These are phyloP conservation scores for Phyllotis vaccarum DNA, from an alignment of 2,797 vertebrate genomes.

Conservation along the genomic window DNA sequence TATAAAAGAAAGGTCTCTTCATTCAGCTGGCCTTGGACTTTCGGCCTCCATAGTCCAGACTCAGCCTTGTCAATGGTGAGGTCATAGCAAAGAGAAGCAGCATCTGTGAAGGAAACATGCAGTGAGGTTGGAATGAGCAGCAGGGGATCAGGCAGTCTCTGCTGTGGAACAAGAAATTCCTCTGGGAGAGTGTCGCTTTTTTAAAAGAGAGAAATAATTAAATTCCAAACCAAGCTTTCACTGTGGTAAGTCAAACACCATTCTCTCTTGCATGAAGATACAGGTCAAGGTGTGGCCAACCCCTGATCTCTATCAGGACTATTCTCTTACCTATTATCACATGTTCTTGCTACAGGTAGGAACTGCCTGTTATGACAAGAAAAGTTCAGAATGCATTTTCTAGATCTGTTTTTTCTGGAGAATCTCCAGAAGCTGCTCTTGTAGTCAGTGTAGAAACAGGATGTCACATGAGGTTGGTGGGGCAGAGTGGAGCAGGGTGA, in stretches of 20 bases:
- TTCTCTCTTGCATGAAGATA: not conserved
- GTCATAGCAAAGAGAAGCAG: not conserved
- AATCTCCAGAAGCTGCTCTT: not conserved
- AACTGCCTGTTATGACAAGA: fast-evolving
- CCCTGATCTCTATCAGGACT: not conserved
- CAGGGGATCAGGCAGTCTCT: fast-evolving
- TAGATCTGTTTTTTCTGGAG: too few relatives aligned
- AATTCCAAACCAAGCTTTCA: not conserved
- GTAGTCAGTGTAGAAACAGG: not conserved
- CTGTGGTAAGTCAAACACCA: not conserved
- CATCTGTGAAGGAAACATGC: not conserved
- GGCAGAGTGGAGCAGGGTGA: too few relatives aligned
- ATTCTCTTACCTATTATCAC: fast-evolving
- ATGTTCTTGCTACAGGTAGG: fast-evolving
- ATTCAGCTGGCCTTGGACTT: fast-evolving
- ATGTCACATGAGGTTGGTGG: too few relatives aligned
- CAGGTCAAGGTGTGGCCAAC: not conserved
- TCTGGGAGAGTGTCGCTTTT: not conserved
- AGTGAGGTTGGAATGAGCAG: too few relatives aligned
- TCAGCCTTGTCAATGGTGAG: fast-evolving
- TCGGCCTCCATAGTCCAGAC: fast-evolving
- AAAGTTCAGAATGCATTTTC: too few relatives aligned
- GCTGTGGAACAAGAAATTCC: not conserved
- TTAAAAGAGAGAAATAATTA: not conserved
- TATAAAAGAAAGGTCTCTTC: fast-evolving